These are phyloP conservation scores for Gadus chalcogrammus DNA, from an alignment of 2,113 vertebrate genomes.

Conservation along the genomic window DNA sequence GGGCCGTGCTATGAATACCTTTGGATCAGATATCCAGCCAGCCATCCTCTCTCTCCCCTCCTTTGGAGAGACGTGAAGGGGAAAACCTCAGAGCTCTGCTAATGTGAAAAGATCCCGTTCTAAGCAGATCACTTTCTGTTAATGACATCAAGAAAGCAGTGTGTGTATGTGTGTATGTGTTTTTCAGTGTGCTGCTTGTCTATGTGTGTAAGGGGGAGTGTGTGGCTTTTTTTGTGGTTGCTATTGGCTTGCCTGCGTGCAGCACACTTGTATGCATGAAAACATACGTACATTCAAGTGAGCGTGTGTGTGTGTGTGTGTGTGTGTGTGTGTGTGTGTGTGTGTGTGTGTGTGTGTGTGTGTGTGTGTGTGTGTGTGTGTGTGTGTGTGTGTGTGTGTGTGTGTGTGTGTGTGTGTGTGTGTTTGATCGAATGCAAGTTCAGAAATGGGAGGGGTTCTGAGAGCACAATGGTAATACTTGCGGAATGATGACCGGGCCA, in stretches of 20 bases:
- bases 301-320: conserved; percentile 16
- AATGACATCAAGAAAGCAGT: conserved; percentile 43
- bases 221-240: conserved; percentile 39
- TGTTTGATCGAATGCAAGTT: conserved; percentile 21
- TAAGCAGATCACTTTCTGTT: conserved; percentile 42
- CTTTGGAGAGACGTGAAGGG: conserved; percentile 36
- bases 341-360: conserved; percentile 9
- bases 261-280: conserved; percentile 4
- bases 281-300: not conserved
- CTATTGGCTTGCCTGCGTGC: not conserved
- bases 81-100: conserved; percentile 41
- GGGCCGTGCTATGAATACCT: conserved; percentile 20
- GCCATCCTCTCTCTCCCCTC: conserved; percentile 12
- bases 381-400: conserved; percentile 5
- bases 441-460: not conserved
- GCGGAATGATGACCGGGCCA: conserved; percentile 22
- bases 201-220: conserved; percentile 10
- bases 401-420: conserved; percentile 25
- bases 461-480: conserved; percentile 48
- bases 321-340: conserved; percentile 31
- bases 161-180: conserved; percentile 19
- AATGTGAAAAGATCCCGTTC: conserved; percentile 54
- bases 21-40: conserved; percentile 15
- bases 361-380: conserved; percentile 2
- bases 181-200: not conserved